Evolutionary conservation across 2,888 invertebrate genomes (phyloP), one percentile per base, ranked within the genome.

Genomic region (Micoletzkya japonica): DNA sequence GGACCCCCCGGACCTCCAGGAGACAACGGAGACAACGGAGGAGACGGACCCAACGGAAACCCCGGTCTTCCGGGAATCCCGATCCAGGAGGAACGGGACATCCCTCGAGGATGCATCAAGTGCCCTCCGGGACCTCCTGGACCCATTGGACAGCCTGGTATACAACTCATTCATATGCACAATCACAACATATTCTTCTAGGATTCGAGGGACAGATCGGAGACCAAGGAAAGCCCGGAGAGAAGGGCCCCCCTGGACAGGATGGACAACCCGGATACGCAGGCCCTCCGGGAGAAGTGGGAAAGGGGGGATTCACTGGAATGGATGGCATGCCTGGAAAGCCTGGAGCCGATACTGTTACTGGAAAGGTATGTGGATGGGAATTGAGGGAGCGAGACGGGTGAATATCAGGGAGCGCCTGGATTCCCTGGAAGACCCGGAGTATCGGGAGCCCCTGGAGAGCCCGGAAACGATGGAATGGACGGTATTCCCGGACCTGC

Each of bases 1-100:
- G 79, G 79, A 75, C 72, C 76, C 60, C 79, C 79, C 52, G 79
- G 79, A 77, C 61, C 74, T 17, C 76, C 77, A 72, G 77, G 79
- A 77, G 77, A 79, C 69, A 76, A 76, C 67, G 79, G 79, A 77
- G 74, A 70, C 71, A 74, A 76, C 30, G 79, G 77, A 70, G 74
- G 74, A 49, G 79, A 79, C 70, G 79, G 79, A 75, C 74, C 77
- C 74, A 77, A 76, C 72, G 79, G 79, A 73, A 75, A 77, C 59
- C 70, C 76, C 50, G 79, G 79, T 73, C 75, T 73, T 49, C 76
- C 79, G 39, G 79, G 79, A 72, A 74, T 79, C 60, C 74, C 75
- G 70, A 74, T 79, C 26, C 72, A 76, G 54, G 58, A 74, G n/a
- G 74, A 73, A 59, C 71, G 73, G 63, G 77, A 79, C 57, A 69